Evolutionary conservation across 1,140 invertebrate genomes (phyloP), one percentile per base, ranked within the genome.

Genomic region (Drosophila virilis): DNA sequence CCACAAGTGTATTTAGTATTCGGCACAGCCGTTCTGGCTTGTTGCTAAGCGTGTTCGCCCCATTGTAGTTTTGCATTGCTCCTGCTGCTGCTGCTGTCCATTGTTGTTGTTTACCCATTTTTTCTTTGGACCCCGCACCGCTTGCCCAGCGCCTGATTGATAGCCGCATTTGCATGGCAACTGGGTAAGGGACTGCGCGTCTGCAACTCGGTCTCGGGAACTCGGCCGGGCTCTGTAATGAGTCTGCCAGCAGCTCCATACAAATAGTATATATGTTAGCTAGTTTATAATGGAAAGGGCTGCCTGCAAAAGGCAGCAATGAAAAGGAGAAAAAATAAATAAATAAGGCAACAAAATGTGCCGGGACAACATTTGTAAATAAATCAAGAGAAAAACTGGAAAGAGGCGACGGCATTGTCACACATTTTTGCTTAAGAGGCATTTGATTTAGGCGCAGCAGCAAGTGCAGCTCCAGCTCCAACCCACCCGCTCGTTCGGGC

Each of bases 111-210:
- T 73, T 13, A 13, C 67, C 54, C 67, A 59, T 48, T 64, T 55
- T 54, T 37, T 37, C 1, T 71, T 61, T n/a, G 22, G 38, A 35
- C 17, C 42, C 54, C 42, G 28, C 66, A 59, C 45, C 67, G 40
- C 66, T 58, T 74, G 70, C 51, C 37, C 64, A 64, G 43, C 71
- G 60, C 67, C 68, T 88, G 84, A 89, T 89, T 89, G 85, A 89
- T 89, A 74, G 84, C 85, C 80, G 70, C 84, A 89, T 89, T 89
- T 89, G 84, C 84, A 89, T 77, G 74, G 46, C 33, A 76, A 59
- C 52, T 62, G 51, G 50, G 12, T 35, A 48, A 15, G 4, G 13
- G 40, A 28, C 15, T 7, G 50, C 48, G 42, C n/a, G 61, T 28
- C 35, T 80, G 72, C 57, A 45, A 38, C 46, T 62, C 7, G 12